These are phyloP conservation scores for Plumapathes pennacea DNA, from an alignment of 92 coral and sea anemone genomes.

Conservation along the genomic window DNA sequence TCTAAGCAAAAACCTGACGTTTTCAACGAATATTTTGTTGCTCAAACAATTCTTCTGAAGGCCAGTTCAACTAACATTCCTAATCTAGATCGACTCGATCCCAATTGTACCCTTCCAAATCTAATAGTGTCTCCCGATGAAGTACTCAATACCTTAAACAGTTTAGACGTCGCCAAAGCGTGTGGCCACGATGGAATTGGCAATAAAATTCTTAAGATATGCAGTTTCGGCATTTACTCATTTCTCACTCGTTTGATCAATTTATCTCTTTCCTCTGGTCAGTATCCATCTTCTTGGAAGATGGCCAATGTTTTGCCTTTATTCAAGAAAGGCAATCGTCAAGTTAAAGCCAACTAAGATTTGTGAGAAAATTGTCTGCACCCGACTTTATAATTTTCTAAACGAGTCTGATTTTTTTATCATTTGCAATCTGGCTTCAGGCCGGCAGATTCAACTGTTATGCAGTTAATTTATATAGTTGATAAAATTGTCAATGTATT, in stretches of 20 bases:
- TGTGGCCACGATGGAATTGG: conserved; percentile 10
- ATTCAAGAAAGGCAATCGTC: conserved; percentile 15
- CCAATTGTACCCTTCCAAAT: not conserved
- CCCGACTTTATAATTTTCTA: no score
- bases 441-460: conserved; percentile 16
- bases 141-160: not conserved
- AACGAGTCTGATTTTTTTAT: no score
- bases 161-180: conserved; percentile 4
- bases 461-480: conserved; percentile 15
- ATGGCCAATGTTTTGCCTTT: conserved; percentile 22
- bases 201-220: conserved; percentile 1
- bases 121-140: not conserved
- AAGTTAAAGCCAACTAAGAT: conserved; percentile 3
- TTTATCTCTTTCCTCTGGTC: conserved; percentile 12
- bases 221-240: conserved; percentile 4
- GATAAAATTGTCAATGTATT: conserved; percentile 6
- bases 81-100: not conserved
- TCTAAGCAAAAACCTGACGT: conserved; percentile 4
- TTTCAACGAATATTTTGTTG: conserved; percentile 22
- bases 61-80: conserved; percentile 19
- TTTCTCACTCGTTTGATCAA: no score
- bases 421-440: conserved; percentile 18
- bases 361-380: conserved; percentile 1
- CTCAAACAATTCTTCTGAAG: conserved; percentile 1
- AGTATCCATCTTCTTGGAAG: conserved; percentile 13